Evolutionary conservation across 2,797 vertebrate genomes (phyloP).

Genomic region (Discoglossus pictus): DNA sequence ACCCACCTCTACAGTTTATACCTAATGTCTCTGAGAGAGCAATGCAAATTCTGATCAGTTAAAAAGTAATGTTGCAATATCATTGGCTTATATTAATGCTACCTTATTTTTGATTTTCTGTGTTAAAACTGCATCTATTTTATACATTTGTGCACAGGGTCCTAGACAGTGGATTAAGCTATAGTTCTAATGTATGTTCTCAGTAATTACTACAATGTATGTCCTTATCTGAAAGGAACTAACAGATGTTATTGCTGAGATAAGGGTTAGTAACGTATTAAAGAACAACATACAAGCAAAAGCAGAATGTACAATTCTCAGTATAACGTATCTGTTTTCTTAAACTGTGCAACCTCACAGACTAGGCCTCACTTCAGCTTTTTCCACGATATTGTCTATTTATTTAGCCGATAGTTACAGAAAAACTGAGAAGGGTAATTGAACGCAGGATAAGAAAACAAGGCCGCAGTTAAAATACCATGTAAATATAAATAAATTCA

Average conservation of each 20-base stretch:
- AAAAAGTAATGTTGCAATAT: too few relatives aligned
- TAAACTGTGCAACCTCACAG: constrained; percentile 45
- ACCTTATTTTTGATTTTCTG: too few relatives aligned
- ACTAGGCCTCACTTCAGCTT: constrained; percentile 33
- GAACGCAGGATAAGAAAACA: constrained; percentile 58
- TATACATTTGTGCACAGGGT: too few relatives aligned
- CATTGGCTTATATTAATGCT: too few relatives aligned
- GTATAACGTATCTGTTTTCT: constrained; percentile 45
- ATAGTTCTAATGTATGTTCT: constrained; percentile 9
- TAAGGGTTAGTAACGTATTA: constrained; percentile 12
- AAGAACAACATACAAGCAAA: not conserved
- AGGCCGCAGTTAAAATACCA: constrained; percentile 53
- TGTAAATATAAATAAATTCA: constrained; percentile 59
- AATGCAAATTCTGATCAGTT: too few relatives aligned
- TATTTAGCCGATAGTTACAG: constrained; percentile 53
- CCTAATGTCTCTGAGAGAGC: too few relatives aligned
- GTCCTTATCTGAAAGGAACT: constrained; percentile 8
- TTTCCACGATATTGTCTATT: constrained; percentile 47
- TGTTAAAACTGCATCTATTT: too few relatives aligned
- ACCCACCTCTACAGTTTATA: too few relatives aligned
- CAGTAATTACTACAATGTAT: constrained; percentile 12
- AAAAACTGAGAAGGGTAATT: constrained; percentile 53
- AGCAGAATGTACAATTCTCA: not conserved
- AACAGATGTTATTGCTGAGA: constrained; percentile 27
- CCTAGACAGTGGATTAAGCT: constrained; percentile 9